Percentiles rank a stretch among this genome's conserved stretches.
phyloP scores from a whole-genome alignment of 1,140 invertebrate species.

The Samia ricini region DNA sequence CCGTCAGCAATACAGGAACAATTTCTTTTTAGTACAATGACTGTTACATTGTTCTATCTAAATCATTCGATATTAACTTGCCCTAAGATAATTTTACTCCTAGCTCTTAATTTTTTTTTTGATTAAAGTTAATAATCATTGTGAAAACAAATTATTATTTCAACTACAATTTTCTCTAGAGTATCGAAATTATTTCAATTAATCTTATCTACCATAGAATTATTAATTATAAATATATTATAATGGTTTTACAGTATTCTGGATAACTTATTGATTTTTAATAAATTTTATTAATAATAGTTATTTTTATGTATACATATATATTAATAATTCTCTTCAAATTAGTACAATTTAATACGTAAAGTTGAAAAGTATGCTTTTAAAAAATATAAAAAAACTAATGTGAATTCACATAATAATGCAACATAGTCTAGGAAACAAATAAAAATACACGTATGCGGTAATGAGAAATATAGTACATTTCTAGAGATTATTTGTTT shows the following conservation, averaged over 20 bases:
- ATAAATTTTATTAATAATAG: constrained; percentile 2
- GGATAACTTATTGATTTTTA: constrained; percentile 70
- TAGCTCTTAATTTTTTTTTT: too few species aligned
- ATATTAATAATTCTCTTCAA: too few species aligned
- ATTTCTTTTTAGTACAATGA: constrained; percentile 44
- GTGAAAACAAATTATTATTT: too few species aligned
- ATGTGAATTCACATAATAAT: neutral
- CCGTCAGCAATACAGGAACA: constrained; percentile 26
- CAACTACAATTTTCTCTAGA: constrained; percentile 6
- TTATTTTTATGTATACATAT: neutral
- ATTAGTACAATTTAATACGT: too few species aligned
- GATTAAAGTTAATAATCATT: too few species aligned
- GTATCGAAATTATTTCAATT: constrained; percentile 41
- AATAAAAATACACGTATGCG: neutral
- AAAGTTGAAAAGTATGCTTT: too few species aligned
- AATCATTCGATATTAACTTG: constrained; percentile 36
- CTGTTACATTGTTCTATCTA: constrained; percentile 47
- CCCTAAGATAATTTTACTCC: constrained; percentile 51
- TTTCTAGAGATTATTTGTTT: neutral
- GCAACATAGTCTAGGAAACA: neutral
- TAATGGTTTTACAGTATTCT: constrained; percentile 62
- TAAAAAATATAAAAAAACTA: neutral
- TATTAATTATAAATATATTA: constrained; percentile 11
- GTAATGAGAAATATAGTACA: neutral
- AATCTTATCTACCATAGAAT: constrained; percentile 34